Percentiles rank a stretch among this genome's conserved stretches.
These are phyloP conservation scores for Dinomys branickii DNA, from an alignment of 2,113 vertebrate species.

Conservation along the genomic window DNA sequence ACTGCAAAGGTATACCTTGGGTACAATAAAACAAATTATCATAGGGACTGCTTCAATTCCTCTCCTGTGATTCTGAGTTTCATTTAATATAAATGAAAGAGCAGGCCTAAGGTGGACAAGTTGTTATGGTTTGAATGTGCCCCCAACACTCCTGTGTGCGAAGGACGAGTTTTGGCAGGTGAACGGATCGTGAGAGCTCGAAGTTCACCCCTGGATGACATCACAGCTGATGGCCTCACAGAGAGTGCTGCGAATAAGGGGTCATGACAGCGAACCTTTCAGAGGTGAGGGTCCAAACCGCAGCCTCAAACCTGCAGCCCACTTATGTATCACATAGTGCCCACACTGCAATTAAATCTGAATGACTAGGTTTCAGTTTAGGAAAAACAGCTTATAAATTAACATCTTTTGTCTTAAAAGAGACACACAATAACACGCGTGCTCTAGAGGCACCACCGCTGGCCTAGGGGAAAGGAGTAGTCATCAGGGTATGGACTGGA, in stretches of 20 bases:
- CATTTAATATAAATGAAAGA: no score
- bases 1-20: background rate
- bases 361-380: background rate
- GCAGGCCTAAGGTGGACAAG: background rate
- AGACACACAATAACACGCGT: background rate
- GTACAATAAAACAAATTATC: no score
- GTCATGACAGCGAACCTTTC: background rate
- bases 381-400: background rate
- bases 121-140: no score
- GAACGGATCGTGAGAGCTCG: background rate
- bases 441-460: background rate
- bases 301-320: background rate
- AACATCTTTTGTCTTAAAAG: background rate
- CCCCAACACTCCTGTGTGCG: background rate
- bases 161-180: background rate
- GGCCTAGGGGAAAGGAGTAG: background rate
- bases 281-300: background rate
- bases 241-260: background rate
- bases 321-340: background rate
- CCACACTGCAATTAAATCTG: background rate
- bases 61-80: background rate
- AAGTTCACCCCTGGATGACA: background rate
- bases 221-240: background rate
- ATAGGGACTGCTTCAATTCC: fast-evolving
- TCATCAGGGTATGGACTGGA: background rate